Evolutionary conservation across 2,888 invertebrate genomes (phyloP).

Genomic region (Microctonus hyperodae): DNA sequence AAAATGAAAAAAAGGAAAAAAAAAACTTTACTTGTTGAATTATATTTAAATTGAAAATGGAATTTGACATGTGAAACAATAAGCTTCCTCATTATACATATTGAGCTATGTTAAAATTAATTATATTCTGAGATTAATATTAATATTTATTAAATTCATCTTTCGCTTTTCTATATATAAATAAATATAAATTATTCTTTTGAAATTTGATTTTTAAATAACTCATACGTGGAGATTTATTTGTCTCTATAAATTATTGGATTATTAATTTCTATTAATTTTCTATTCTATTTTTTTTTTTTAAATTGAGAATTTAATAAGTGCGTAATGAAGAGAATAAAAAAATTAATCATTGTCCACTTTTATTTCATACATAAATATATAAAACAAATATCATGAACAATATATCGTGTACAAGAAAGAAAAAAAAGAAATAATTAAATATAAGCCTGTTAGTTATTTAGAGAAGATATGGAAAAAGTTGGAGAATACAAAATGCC

Average conservation of each 20-base stretch:
- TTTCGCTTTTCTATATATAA: background rate
- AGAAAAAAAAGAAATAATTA: slow-evolving; percentile 8
- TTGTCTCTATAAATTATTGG: background rate
- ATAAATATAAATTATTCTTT: background rate
- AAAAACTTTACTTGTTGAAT: slow-evolving; percentile 23
- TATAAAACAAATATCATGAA: slow-evolving; percentile 14
- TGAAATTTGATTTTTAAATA: background rate
- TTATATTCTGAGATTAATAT: background rate
- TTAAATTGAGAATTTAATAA: background rate
- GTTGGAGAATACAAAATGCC: background rate
- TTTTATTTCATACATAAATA: background rate
- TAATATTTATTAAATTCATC: background rate
- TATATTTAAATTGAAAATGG: background rate
- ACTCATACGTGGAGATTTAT: background rate
- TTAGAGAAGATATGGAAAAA: slow-evolving; percentile 1
- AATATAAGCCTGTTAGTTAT: slow-evolving; percentile 29
- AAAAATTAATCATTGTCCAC: background rate
- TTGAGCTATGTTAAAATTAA: background rate
- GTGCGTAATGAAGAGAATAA: background rate
- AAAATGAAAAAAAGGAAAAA: background rate
- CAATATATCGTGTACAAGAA: slow-evolving; percentile 26
- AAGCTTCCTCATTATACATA: background rate
- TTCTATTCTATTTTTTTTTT: background rate
- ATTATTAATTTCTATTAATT: background rate
- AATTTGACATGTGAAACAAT: background rate